A percentile compares a stretch with the other conserved stretches of the same genome.
These are phyloP conservation scores for Cynocephalus volans DNA, from an alignment of 2,113 vertebrate species.

Conservation along the genomic window DNA sequence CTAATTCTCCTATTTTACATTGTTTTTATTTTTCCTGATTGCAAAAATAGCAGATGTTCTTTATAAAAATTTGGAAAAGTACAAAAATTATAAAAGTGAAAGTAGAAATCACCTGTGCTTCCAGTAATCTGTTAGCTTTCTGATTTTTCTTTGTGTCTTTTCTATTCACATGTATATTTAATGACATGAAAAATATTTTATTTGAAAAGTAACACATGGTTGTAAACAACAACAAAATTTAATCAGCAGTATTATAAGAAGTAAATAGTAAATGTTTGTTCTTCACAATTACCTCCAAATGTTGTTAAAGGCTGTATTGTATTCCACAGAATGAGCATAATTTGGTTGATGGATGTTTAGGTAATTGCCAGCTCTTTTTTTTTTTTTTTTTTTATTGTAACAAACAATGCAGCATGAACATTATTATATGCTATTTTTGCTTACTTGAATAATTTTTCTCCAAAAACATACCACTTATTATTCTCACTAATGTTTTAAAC, in stretches of 20 bases:
- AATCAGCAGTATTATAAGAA: background rate
- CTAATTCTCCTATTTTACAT: background rate
- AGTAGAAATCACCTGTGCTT: background rate
- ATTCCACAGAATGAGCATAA: background rate
- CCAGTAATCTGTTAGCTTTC: background rate
- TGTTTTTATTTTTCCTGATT: background rate
- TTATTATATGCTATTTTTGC: background rate
- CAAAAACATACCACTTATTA: background rate
- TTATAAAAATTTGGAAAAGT: constrained; percentile 13
- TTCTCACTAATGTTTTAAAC: background rate
- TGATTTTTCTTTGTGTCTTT: background rate
- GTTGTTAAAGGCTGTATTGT: background rate
- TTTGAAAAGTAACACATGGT: background rate
- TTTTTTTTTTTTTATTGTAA: background rate
- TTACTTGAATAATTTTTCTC: background rate
- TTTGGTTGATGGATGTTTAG: constrained; percentile 29
- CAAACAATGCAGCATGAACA: background rate
- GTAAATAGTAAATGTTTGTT: background rate
- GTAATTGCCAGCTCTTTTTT: background rate
- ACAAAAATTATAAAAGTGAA: background rate
- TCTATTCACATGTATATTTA: background rate
- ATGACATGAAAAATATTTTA: background rate
- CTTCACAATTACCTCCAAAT: background rate
- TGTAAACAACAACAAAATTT: background rate
- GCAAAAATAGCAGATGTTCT: background rate